phyloP scores from a whole-genome alignment of 2,797 vertebrate species.

The Betta splendens region DNA sequence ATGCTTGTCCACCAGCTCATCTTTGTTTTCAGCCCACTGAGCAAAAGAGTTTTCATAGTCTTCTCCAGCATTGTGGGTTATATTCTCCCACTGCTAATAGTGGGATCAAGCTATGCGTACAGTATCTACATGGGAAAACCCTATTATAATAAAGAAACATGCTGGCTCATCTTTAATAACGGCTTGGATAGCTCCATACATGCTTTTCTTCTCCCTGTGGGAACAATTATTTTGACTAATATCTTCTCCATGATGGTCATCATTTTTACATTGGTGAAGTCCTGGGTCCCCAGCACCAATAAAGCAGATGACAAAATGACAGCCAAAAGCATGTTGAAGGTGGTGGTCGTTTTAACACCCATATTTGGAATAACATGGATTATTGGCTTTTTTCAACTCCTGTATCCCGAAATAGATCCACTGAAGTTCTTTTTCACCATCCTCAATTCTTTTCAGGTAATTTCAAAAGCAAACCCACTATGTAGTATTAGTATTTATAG shows the following conservation, averaged over 20 bases:
- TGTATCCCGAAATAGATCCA: rapidly evolving
- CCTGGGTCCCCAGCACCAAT: conserved; percentile 68
- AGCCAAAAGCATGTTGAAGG: conserved; percentile 82
- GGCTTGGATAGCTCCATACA: conserved; percentile 75
- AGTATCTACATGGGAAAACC: conserved; percentile 37
- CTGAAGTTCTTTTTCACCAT: conserved; percentile 77
- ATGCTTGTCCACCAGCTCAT: conserved; percentile 86
- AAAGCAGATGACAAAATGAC: conserved; percentile 76
- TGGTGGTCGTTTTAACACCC: conserved; percentile 81
- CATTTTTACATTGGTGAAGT: conserved; percentile 77
- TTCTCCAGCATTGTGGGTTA: conserved; percentile 82
- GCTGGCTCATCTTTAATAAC: conserved; percentile 75
- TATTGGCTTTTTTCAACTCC: conserved; percentile 73
- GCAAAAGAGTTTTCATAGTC: conserved; percentile 81
- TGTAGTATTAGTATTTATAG: no score
- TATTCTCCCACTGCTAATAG: conserved; percentile 72
- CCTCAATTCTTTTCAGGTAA: conserved; percentile 86
- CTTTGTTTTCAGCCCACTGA: conserved; percentile 83
- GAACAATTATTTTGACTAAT: conserved; percentile 77
- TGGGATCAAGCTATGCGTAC: conserved; percentile 74
- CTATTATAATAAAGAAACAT: conserved; percentile 49
- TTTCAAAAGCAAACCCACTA: conserved; percentile 8
- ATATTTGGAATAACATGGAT: conserved; percentile 85
- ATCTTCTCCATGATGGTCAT: conserved; percentile 83
- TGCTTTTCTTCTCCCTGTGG: conserved; percentile 81